Conservation (phyloP, 2,888 invertebrate genomes). For the Emmelina monodactyla region DNA sequence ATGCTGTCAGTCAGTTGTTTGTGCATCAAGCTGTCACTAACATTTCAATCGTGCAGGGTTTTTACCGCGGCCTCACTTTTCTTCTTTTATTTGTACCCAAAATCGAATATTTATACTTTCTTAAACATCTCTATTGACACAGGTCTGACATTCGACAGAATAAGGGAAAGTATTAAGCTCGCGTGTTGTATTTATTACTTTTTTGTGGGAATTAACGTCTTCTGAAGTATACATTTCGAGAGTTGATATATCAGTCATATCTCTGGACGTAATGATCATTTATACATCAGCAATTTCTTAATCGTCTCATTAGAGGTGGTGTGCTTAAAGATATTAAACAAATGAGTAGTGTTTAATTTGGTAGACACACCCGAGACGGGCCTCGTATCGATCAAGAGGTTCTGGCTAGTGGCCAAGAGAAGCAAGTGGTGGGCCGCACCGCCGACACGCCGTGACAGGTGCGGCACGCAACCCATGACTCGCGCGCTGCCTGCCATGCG, state of each 20-base stretch:
- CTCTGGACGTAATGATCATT: too few relatives aligned
- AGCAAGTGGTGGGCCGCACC: constrained; percentile 59
- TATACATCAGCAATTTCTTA: constrained; percentile 11
- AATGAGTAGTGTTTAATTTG: constrained; percentile 62
- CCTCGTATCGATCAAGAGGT: constrained; percentile 52
- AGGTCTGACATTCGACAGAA: constrained; percentile 42
- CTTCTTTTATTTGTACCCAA: constrained; percentile 31
- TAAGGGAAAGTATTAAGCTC: constrained; percentile 35
- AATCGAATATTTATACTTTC: constrained; percentile 57
- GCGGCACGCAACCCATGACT: constrained; percentile 61
- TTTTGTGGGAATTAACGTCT: too few relatives aligned
- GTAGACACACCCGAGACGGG: constrained; percentile 59
- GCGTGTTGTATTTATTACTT: constrained; percentile 31
- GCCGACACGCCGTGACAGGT: constrained; percentile 57
- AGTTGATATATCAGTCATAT: constrained; percentile 4
- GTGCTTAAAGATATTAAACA: constrained; percentile 55
- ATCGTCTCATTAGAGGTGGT: constrained; percentile 43
- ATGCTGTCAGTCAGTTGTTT: constrained; percentile 56
- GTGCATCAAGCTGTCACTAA: constrained; percentile 61
- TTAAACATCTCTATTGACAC: constrained; percentile 63
- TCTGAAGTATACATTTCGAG: too few relatives aligned
- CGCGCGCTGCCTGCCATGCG: constrained; percentile 31
- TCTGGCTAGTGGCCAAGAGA: constrained; percentile 58
- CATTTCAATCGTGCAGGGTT: constrained; percentile 58
- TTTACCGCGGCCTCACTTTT: constrained; percentile 47